These are phyloP conservation scores for Gryllus longicercus DNA, from an alignment of 2,888 invertebrate species.

Conservation along the genomic window DNA sequence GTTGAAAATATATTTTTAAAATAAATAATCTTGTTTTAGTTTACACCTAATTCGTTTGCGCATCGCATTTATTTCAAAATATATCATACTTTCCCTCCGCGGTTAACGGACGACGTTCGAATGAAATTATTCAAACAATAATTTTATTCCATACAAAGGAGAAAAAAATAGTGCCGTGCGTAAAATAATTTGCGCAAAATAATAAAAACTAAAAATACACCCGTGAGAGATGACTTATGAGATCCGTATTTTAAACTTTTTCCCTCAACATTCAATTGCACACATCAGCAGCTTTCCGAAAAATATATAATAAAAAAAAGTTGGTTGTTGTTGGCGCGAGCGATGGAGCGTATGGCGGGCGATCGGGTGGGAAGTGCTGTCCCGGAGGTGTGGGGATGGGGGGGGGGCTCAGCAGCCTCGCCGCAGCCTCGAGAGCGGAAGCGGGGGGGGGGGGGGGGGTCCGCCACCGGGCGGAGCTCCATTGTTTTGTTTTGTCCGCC, in stretches of 20 bases:
- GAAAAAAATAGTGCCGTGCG: not conserved
- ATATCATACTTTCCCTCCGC: not conserved
- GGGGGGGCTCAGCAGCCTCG: not conserved
- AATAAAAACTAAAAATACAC: not conserved
- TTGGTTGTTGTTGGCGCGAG: not conserved
- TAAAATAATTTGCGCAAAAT: conserved; percentile 3
- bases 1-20: not conserved
- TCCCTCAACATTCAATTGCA: conserved; percentile 9
- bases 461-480: not conserved
- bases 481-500: not conserved
- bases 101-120: not conserved
- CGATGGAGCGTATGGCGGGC: not conserved
- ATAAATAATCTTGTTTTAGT: not conserved
- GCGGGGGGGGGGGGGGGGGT: not conserved
- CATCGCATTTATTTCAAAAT: not conserved
- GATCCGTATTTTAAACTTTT: not conserved
- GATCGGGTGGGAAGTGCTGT: not conserved
- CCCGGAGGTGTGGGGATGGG: not conserved
- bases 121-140: not conserved
- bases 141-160: not conserved
- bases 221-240: not conserved
- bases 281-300: not conserved
- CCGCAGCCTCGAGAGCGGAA: conserved; percentile 6
- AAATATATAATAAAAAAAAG: not conserved
- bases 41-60: conserved; percentile 17